These are phyloP conservation scores for Corticium candelabrum DNA, from an alignment of 37 sponge, comb jelly and placozoan species.

Conservation along the genomic window DNA sequence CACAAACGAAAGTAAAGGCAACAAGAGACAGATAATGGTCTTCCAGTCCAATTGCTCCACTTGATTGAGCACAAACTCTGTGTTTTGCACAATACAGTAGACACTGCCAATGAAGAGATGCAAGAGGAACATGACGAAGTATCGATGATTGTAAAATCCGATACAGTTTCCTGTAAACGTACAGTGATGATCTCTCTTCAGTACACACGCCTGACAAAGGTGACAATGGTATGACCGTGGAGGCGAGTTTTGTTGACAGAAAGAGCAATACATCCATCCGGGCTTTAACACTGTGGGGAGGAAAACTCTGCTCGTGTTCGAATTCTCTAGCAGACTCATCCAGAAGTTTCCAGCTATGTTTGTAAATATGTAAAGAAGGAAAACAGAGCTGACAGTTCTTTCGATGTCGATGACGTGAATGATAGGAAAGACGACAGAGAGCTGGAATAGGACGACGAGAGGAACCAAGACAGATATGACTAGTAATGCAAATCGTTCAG, in stretches of 20 bases:
- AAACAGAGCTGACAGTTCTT: neutral
- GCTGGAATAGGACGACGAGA: neutral
- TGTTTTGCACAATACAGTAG: conserved; percentile 37
- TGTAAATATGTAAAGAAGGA: neutral
- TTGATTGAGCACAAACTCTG: conserved; percentile 7
- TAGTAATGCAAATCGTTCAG: neutral
- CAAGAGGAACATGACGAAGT: conserved; percentile 56
- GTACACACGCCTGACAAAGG: conserved; percentile 49
- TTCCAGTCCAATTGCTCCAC: conserved; percentile 29
- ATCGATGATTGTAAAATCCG: conserved; percentile 73
- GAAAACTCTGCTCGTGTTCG: neutral
- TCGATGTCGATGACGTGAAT: neutral
- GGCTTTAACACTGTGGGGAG: neutral
- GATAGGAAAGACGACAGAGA: neutral
- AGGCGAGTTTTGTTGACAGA: conserved; percentile 50
- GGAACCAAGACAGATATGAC: neutral
- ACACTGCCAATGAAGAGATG: conserved; percentile 27
- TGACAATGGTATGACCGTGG: conserved; percentile 64
- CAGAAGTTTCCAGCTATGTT: neutral
- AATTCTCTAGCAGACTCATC: neutral
- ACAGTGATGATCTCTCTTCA: conserved; percentile 82
- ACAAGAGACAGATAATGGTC: conserved; percentile 30
- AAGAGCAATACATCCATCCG: conserved; percentile 66
- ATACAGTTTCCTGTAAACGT: conserved; percentile 63
- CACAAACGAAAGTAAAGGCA: conserved; percentile 54